Percentiles rank a stretch among this genome's conserved stretches.
Conservation (phyloP, 2,113 vertebrate genomes). For the Silurus asotus region DNA sequence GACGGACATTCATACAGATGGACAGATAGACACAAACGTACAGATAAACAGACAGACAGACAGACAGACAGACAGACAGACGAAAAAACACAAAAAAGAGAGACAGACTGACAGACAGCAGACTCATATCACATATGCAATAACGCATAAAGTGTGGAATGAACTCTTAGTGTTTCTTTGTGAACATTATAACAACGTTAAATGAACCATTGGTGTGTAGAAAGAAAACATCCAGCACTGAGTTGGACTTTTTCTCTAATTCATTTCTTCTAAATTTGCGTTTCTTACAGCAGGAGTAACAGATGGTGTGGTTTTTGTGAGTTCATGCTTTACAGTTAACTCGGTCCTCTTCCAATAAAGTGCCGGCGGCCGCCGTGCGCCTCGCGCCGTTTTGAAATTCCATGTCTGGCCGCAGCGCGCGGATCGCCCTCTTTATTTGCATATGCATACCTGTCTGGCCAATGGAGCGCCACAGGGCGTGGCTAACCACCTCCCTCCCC, state of each 20-base stretch:
- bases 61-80: not conserved
- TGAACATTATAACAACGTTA: not conserved
- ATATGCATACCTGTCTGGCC: conserved; percentile 4
- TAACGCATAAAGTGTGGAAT: not conserved
- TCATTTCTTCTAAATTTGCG: not conserved
- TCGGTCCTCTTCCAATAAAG: not conserved
- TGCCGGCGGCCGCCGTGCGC: not conserved
- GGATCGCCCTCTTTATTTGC: not conserved
- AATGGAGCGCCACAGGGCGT: conserved; percentile 18
- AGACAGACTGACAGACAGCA: not conserved
- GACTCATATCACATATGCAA: not conserved
- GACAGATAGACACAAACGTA: too few species aligned
- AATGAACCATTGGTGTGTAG: not conserved
- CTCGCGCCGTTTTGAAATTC: not conserved
- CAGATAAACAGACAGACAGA: not conserved
- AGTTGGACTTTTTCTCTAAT: not conserved
- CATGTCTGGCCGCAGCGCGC: not conserved
- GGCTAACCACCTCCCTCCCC: not conserved
- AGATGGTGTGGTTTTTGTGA: not conserved
- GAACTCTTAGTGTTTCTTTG: not conserved
- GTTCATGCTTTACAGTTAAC: not conserved
- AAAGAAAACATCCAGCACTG: not conserved
- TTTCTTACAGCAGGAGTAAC: not conserved
- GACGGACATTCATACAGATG: too few species aligned
- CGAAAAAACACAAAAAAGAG: not conserved